Evolutionary conservation across 64 coral and sea anemone species (phyloP).

Genomic region (Acropora tenuis): DNA sequence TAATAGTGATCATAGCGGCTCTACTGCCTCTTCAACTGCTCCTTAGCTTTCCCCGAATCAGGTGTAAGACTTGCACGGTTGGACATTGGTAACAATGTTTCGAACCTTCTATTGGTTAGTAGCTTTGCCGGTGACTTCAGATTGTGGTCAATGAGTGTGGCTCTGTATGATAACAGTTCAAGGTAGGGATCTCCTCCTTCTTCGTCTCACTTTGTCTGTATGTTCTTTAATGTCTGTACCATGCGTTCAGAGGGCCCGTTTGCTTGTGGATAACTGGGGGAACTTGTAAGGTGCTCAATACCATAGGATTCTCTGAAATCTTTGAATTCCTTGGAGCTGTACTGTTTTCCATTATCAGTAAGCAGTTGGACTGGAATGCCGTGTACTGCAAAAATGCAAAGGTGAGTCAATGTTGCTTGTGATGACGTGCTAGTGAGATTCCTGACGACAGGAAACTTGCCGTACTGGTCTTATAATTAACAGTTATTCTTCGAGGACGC

Average conservation of each 20-base stretch:
- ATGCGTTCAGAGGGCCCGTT: slow-evolving; percentile 12
- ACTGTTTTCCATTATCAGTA: slow-evolving; percentile 44
- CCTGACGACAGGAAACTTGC: not conserved
- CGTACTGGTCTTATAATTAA: too few relatives aligned
- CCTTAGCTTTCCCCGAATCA: not conserved
- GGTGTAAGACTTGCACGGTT: not conserved
- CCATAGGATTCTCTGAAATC: too few relatives aligned
- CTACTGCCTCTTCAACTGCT: not conserved
- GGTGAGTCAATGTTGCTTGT: too few relatives aligned
- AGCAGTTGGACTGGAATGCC: too few relatives aligned
- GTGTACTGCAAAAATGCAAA: too few relatives aligned
- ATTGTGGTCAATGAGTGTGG: slow-evolving; percentile 44
- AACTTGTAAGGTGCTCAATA: too few relatives aligned
- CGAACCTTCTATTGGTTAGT: slow-evolving; percentile 16
- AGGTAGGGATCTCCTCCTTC: slow-evolving; percentile 51
- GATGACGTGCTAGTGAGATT: too few relatives aligned
- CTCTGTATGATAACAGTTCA: slow-evolving; percentile 33
- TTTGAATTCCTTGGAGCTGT: slow-evolving; percentile 42
- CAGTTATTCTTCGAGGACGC: too few relatives aligned
- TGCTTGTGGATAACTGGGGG: not conserved
- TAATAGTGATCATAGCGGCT: not conserved
- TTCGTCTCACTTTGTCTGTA: not conserved
- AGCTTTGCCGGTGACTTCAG: slow-evolving; percentile 1
- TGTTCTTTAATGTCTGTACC: too few relatives aligned
- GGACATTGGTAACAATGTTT: not conserved